Percentiles rank a stretch among this genome's conserved stretches.
Conservation (phyloP, 2,888 invertebrate genomes). For the Biston betularia region DNA sequence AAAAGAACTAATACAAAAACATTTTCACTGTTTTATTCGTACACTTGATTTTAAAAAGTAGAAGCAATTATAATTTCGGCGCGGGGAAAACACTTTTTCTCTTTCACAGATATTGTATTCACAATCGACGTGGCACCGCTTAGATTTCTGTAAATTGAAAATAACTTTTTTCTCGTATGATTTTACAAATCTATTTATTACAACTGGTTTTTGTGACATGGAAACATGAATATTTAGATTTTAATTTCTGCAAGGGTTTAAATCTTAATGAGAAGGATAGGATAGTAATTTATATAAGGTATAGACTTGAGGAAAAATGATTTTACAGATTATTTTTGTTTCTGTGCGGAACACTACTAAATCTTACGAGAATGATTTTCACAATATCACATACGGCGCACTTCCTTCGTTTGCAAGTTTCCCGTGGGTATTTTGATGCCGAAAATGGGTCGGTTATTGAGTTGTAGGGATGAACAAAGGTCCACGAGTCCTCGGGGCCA, state of each 20-base stretch:
- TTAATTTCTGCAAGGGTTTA: no score
- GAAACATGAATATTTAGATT: no score
- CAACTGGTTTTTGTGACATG: no score
- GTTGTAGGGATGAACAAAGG: constrained; percentile 64
- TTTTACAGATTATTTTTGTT: no score
- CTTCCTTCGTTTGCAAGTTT: constrained; percentile 5
- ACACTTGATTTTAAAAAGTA: background rate
- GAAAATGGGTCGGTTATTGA: constrained; percentile 63
- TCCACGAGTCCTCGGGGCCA: constrained; percentile 41
- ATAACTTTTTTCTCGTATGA: background rate
- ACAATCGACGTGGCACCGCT: background rate
- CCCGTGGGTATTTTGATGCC: constrained; percentile 55
- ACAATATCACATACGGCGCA: background rate
- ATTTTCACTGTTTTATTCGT: background rate
- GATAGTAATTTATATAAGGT: no score
- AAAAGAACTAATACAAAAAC: no score
- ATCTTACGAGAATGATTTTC: no score
- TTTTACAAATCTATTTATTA: no score
- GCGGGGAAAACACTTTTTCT: no score
- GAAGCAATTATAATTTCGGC: background rate
- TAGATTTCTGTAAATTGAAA: background rate
- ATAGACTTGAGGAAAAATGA: no score
- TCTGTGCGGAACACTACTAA: no score
- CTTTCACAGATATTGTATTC: background rate
- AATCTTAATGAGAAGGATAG: no score